phyloP scores from a whole-genome alignment of 2,113 vertebrate species.

The Nannobrachium achirus region DNA sequence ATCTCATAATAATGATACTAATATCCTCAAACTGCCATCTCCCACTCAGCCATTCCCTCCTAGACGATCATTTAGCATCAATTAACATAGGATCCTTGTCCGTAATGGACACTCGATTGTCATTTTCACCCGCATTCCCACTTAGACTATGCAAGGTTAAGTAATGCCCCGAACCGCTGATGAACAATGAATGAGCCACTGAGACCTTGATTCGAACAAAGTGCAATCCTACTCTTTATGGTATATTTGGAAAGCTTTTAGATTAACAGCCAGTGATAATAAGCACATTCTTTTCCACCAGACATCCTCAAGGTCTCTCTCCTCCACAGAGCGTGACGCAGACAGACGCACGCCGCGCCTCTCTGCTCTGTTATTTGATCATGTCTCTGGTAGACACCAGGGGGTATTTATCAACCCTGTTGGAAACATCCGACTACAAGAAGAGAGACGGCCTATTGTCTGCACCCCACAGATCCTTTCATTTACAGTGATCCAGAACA shows the following conservation, averaged over 20 bases:
- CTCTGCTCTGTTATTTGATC: slow-evolving; percentile 2
- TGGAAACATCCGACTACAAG: too few species aligned
- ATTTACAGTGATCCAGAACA: too few species aligned
- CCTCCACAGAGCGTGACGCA: background rate
- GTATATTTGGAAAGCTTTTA: too few species aligned
- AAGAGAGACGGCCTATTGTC: too few species aligned
- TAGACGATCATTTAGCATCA: slow-evolving; percentile 75
- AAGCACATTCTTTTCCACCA: background rate
- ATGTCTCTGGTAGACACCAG: background rate
- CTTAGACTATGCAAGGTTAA: slow-evolving; percentile 73
- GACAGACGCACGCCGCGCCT: slow-evolving; percentile 1
- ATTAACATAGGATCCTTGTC: slow-evolving; percentile 73
- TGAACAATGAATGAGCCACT: slow-evolving; percentile 60
- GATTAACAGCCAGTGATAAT: too few species aligned
- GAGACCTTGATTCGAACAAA: slow-evolving; percentile 12
- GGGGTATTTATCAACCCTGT: slow-evolving; percentile 10
- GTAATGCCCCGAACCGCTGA: slow-evolving; percentile 67
- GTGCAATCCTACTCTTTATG: too few species aligned
- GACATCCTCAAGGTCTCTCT: slow-evolving; percentile 19
- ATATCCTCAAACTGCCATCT: slow-evolving; percentile 57
- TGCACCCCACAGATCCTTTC: too few species aligned
- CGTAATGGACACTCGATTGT: slow-evolving; percentile 70
- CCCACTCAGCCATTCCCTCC: slow-evolving; percentile 67
- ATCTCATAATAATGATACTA: slow-evolving; percentile 59
- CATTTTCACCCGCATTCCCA: slow-evolving; percentile 66